Percentiles rank a stretch among this genome's conserved stretches.
phyloP scores from a whole-genome alignment of 2,797 vertebrate species.

The Mastacembelus armatus region DNA sequence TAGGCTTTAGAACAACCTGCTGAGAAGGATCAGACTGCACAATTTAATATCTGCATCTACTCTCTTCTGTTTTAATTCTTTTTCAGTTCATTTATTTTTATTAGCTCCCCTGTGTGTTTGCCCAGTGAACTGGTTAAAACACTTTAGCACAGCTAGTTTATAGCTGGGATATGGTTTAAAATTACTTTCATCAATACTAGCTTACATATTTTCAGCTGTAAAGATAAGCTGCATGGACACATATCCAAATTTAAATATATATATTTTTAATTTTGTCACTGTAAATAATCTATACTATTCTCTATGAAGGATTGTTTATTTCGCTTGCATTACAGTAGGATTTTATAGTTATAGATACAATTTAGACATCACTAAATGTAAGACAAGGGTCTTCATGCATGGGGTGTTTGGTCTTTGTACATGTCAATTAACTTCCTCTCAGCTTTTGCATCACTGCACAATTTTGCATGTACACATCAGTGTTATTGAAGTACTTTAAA shows the following conservation, averaged over 20 bases:
- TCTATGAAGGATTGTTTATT: no score
- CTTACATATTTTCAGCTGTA: no score
- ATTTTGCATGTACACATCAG: slow-evolving; percentile 2
- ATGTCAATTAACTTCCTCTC: background rate
- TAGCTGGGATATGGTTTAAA: background rate
- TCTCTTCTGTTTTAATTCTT: background rate
- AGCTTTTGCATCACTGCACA: background rate
- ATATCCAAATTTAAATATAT: no score
- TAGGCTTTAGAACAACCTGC: background rate
- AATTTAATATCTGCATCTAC: background rate
- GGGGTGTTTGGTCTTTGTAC: no score
- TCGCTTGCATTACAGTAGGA: no score
- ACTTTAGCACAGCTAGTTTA: background rate
- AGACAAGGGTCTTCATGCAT: no score
- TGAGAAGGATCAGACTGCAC: background rate
- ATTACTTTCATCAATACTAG: no score
- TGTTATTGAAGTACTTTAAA: slow-evolving; percentile 16
- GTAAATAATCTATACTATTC: no score
- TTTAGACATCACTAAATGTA: no score
- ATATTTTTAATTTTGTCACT: no score
- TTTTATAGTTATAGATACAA: no score
- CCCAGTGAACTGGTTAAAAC: background rate
- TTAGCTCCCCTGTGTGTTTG: background rate
- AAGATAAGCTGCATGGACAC: no score
- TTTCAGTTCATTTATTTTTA: background rate